A percentile compares a stretch with the other conserved stretches of the same genome.
Evolutionary conservation across 1,140 invertebrate genomes (phyloP).

Genomic region (Drosophila aff.): DNA sequence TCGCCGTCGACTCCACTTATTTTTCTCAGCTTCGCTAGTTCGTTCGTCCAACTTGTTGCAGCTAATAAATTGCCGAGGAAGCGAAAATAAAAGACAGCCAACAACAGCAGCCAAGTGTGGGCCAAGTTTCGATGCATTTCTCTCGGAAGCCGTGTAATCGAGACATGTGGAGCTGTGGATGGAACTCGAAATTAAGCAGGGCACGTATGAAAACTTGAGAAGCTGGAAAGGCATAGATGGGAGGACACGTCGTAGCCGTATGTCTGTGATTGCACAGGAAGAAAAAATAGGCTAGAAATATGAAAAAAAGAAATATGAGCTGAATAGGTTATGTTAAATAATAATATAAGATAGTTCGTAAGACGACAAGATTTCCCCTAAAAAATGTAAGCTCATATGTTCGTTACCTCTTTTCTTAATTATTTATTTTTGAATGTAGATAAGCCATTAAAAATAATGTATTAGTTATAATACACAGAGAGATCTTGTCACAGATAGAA

Average conservation of each 20-base stretch:
- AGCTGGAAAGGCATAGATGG: slow-evolving; percentile 11
- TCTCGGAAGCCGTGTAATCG: slow-evolving; percentile 56
- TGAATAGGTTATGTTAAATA: neutral
- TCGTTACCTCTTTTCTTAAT: accelerated
- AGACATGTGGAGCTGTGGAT: slow-evolving; percentile 55
- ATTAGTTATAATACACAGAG: neutral
- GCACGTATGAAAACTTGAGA: slow-evolving; percentile 72
- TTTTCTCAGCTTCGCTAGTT: neutral
- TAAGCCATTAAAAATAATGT: neutral
- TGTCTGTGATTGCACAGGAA: neutral
- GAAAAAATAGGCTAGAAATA: neutral
- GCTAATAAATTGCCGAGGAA: slow-evolving; percentile 38
- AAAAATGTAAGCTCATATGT: neutral
- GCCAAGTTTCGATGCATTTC: slow-evolving; percentile 47
- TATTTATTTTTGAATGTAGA: neutral
- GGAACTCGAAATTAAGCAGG: slow-evolving; percentile 64
- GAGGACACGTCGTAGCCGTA: slow-evolving; percentile 18
- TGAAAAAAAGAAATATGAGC: too few relatives aligned
- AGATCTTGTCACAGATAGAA: neutral
- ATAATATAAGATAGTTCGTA: neutral
- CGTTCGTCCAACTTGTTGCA: slow-evolving; percentile 65
- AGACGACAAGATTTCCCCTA: too few relatives aligned
- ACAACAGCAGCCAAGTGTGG: slow-evolving; percentile 1
- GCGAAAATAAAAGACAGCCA: slow-evolving; percentile 32
- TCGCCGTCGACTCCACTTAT: slow-evolving; percentile 3